Evolutionary conservation across 1,140 invertebrate genomes (phyloP), one percentile per base, ranked within the genome.

Genomic region (Brachionus koreanus): DNA sequence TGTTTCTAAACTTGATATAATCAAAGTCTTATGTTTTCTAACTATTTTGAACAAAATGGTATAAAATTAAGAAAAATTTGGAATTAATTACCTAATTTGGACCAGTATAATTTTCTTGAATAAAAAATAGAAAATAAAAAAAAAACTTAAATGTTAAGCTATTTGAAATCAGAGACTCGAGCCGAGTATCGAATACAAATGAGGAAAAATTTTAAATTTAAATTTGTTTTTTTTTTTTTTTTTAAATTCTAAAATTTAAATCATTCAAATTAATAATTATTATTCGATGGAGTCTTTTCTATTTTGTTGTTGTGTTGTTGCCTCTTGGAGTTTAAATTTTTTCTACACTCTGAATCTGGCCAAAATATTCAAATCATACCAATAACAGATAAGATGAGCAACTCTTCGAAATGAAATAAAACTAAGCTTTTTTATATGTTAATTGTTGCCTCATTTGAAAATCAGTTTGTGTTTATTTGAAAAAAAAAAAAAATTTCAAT

Each of bases 231-330:
- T 23, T 37, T 29, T 29, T 29, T 37, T n/a, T 37, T 23, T 37
- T n/a, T n/a, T n/a, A n/a, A 74, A 74, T 49, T 74, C 69, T 74
- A 74, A 74, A 74, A 46, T 74, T 74, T 74, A 74, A 74, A 74
- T 74, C 23, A 74, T 23, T 74, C 49, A 16, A 46, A 43, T 46
- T 74, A n/a, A n/a, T 74, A 74, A 74, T 46, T 43, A 46, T 39
- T 74, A 69, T 69, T 69, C 35, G 37, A 6, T 39, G 6, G 16
- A n/a, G 37, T 39, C 16, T 57, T 19, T 57, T 7, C 19, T 29
- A 19, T 57, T 49, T 13, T 16, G 12, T 16, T n/a, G 5, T 57
- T 57, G 49, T 57, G 16, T n/a, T 57, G 3, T 5, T 57, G n/a
- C 19, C 19, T 57, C 42, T 46, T 13, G 16, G 23, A n/a, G 10